phyloP scores from a whole-genome alignment of 1,140 invertebrate species.

The Bombus confusus region DNA sequence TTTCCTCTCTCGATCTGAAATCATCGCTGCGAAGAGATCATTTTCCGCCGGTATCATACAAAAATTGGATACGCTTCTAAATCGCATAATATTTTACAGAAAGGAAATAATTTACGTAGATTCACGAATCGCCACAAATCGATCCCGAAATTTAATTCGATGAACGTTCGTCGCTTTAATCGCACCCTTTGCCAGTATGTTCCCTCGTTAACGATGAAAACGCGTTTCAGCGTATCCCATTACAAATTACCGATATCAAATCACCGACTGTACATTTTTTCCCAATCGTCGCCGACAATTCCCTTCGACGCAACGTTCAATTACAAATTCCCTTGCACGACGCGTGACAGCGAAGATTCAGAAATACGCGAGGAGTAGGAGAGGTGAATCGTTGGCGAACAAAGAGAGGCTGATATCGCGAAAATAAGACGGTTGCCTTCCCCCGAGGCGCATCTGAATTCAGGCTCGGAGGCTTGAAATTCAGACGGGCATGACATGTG shows the following conservation, averaged over 20 bases:
- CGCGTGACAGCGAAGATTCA: neutral
- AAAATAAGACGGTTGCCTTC: slow-evolving; percentile 25
- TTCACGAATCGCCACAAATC: no score
- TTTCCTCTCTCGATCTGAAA: neutral
- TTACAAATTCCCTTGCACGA: neutral
- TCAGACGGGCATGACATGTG: slow-evolving; percentile 27
- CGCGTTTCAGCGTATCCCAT: neutral
- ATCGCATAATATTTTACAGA: no score
- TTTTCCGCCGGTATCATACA: neutral
- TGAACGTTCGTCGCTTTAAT: no score
- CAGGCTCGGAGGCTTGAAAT: slow-evolving; percentile 9
- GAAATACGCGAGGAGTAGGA: neutral
- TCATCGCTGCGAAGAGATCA: neutral
- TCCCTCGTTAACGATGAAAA: no score
- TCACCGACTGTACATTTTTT: no score
- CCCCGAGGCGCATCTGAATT: slow-evolving; percentile 10
- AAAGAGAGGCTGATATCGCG: neutral
- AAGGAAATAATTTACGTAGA: no score
- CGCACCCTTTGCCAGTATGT: no score
- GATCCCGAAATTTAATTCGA: no score
- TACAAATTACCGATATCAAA: neutral
- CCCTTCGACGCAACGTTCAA: neutral
- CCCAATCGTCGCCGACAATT: neutral
- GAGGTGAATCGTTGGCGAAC: neutral
- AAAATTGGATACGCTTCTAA: neutral